Percentiles rank a stretch among this genome's conserved stretches.
These are phyloP conservation scores for Pygmarrhopalites habei DNA, from an alignment of 1,140 invertebrate species.

Conservation along the genomic window DNA sequence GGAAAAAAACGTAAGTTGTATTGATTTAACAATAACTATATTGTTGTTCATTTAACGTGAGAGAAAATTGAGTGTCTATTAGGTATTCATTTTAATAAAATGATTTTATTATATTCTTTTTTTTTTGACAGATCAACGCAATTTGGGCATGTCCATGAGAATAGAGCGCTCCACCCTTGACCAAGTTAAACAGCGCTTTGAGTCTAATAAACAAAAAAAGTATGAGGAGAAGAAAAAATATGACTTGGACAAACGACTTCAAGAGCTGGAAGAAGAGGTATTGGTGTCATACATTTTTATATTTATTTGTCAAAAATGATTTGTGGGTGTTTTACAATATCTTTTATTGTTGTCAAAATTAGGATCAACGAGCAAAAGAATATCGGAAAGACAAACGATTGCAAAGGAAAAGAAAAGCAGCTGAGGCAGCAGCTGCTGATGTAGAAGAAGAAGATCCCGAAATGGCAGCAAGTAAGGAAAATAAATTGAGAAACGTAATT, in stretches of 20 bases:
- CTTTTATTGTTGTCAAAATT: constrained; percentile 8
- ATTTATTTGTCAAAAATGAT: too few relatives aligned
- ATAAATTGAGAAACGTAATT: too few relatives aligned
- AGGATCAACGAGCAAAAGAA: constrained; percentile 90
- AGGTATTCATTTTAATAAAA: background rate
- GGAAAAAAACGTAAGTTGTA: constrained; percentile 52
- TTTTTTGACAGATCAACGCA: constrained; percentile 84
- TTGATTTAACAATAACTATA: background rate
- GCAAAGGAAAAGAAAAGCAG: constrained; percentile 76
- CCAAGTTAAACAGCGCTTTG: constrained; percentile 91
- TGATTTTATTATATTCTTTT: background rate
- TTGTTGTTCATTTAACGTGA: too few relatives aligned
- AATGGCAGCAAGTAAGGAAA: constrained; percentile 78
- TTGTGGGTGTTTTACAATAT: too few relatives aligned
- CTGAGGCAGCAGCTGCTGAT: constrained; percentile 48
- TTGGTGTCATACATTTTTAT: constrained; percentile 18
- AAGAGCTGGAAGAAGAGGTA: constrained; percentile 89
- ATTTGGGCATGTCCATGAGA: constrained; percentile 99
- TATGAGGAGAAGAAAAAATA: constrained; percentile 96
- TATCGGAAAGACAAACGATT: constrained; percentile 83
- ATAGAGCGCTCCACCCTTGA: constrained; percentile 91
- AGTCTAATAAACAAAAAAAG: constrained; percentile 84
- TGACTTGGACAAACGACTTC: constrained; percentile 80
- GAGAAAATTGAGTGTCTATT: background rate
- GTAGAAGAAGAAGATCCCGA: constrained; percentile 57